Base-by-base conservation (phyloP, 2,888 invertebrate species). In the Adela reaumurella region DNA sequence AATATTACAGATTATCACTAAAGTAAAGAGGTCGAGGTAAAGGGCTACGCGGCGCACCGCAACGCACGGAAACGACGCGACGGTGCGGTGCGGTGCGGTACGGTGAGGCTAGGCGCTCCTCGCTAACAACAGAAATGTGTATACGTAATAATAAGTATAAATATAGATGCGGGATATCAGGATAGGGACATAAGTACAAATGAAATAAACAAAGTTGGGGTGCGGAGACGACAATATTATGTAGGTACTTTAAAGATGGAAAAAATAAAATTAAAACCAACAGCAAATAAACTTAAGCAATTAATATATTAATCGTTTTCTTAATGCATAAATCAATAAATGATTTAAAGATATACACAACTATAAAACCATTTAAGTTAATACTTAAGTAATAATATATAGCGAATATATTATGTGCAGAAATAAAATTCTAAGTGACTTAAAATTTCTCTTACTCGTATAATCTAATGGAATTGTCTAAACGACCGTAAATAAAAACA, bases 381-480 rank as follows among this genome's bases (percentile, higher is more conserved):
- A 78, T 79, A 78, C 77, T 77, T 77, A 77, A 77, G 76, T 76
- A 77, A 74, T 74, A 74, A 74, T 77, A 77, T 79, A 77, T 77
- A 77, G 74, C 74, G 74, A 77, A 78, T 78, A 77, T 78, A 77
- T 77, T 79, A 79, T 78, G 78, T 79, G 78, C 78, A 77, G 66
- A 78, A 78, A 78, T 79, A 79, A 78, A 77, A 78, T 74, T 78
- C 78, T 78, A 78, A 74, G 78, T 78, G 78, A 76, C 77, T 78
- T 78, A 78, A 77, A 16, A 74, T 65, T 77, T 77, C 69, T 76
- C 76, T 78, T 77, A 78, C 68, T 71, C 74, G 62, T 49, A 68
- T 71, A 76, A 74, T 67, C 77, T 77, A 77, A 74, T 68, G 72
- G n/a, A 77, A 76, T 77, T 78, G 71, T 61, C 78, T 77, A 77